Evolutionary conservation across 2,113 vertebrate species (phyloP), one percentile per base, ranked within the genome.

Genomic region (Nyctibius bracteatus): DNA sequence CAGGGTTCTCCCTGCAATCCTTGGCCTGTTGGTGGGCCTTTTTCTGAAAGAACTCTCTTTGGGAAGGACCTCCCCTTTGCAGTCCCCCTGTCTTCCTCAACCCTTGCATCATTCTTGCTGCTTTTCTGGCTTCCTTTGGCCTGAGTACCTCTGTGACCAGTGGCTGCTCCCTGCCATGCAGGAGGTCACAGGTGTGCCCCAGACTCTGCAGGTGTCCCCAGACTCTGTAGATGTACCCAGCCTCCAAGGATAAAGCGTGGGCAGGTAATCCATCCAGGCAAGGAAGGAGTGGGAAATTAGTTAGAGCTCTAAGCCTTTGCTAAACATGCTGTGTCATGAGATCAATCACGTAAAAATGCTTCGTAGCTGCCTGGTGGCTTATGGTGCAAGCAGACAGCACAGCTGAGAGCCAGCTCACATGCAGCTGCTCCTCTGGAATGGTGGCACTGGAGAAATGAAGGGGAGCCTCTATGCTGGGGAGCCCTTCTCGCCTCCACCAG

Each of bases 401-500:
- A 57, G 46, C 83, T 70, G 51, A 79, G 33, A 47, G 54, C 31
- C 65, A 54, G 63, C 30, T 43, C 35, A 22, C 51, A 28, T 1
- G 3, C 54, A 88, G 90, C 59, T 85, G 84, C 41, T 91, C 30
- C 61, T 65, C 35, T 35, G 74, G 39, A 68, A 30, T 14, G 24
- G 35, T 47, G 59, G 59, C 44, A 37, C 44, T 41, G 37, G 30
- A 39, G 80, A 66, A 57, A 39, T 30, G 35, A 82, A 47, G 54
- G 27, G 58, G 20, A 54, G 9, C 43, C 33, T 35, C 51, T 71
- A 0, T 25, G 49, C 62, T 58, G n/a, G 33, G 27, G 23, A 79
- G 25, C 19, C 35, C 35, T 72, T 63, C 58, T 68, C 0, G 0
- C 23, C 46, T n/a, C 57, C 57, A 33, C 18, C 0, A 0, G 52